Evolutionary conservation across 2,113 vertebrate genomes (phyloP), one percentile per base, ranked within the genome.

Genomic region (Peromyscus leucopus): DNA sequence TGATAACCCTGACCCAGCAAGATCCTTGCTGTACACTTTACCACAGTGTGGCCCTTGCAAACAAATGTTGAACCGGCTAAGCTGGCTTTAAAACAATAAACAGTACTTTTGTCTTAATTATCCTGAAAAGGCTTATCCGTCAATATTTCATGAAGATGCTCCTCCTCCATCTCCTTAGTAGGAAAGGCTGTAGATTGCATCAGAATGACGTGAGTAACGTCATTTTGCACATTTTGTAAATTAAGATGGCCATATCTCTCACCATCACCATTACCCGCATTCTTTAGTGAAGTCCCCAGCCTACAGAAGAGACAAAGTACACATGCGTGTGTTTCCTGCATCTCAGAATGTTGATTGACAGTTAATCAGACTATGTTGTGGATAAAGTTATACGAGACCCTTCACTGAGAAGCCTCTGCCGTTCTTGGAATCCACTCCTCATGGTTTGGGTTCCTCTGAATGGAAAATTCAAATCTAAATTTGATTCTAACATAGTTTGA

Each of bases 401-500:
- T 93, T 36, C 83, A 67, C 51, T 79, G 61, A 92, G 69, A 84
- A 94, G 82, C 71, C 55, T 75, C n/a, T 39, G 48, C 13, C 65
- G 36, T 82, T 92, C 86, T 36, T 42, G 51, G 28, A 67, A 24
- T n/a, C 89, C 69, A 10, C 28, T 51, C 76, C 82, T 86, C 78
- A 21, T 36, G 67, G 39, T 83, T 90, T 93, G 59, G 19, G 92
- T 95, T 97, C n/a, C 69, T 97, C 82, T 93, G 85, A 93, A 78
- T 80, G 87, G 87, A 90, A 96, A 90, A 63, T 90, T 94, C 46
- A 69, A 87, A 65, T 33, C 55, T 75, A 48, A 93, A 55, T 59
- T 80, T 75, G 79, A 93, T 80, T 96, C 84, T 72, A 65, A 65
- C 48, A 67, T 5, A 71, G 31, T 91, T 63, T 83, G 46, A 82